Conservation (phyloP, 2,797 vertebrate genomes). For the Urophycis tenuis region DNA sequence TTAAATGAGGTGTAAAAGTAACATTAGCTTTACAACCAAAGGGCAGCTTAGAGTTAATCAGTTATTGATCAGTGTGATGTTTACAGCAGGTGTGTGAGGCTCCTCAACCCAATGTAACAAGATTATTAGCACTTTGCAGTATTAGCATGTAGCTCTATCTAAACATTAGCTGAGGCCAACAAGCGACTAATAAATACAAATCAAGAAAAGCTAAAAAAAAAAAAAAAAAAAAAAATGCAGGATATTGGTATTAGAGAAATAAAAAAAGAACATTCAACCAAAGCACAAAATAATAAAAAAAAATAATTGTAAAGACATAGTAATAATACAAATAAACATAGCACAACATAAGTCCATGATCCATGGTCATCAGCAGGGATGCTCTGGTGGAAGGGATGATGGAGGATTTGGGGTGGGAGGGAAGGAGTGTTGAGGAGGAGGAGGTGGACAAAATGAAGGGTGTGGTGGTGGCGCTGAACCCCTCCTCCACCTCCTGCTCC, state of each 20-base stretch:
- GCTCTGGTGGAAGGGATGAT: neutral
- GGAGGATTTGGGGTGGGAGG: neutral
- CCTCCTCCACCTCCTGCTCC: conserved; percentile 1
- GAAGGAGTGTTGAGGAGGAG: conserved; percentile 10
- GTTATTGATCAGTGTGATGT: conserved; percentile 52
- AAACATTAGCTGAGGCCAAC: conserved; percentile 21
- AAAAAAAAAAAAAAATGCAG: neutral
- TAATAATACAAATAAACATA: neutral
- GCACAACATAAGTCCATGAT: neutral
- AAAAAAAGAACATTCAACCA: neutral
- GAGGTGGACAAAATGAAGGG: neutral
- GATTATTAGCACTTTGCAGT: conserved; percentile 48
- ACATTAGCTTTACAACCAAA: conserved; percentile 40
- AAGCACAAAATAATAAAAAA: neutral
- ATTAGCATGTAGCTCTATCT: conserved; percentile 33
- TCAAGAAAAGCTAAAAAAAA: neutral
- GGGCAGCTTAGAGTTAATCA: conserved; percentile 48
- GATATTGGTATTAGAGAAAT: neutral
- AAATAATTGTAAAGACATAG: neutral
- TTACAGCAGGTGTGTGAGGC: conserved; percentile 49
- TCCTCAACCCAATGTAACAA: conserved; percentile 44
- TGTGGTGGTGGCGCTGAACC: conserved; percentile 24
- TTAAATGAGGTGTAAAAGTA: conserved; percentile 26
- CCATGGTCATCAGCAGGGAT: neutral
- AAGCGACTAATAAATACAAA: conserved; percentile 2